Conservation (phyloP, 2,797 vertebrate species). For the Premnoplex brunnescens region DNA sequence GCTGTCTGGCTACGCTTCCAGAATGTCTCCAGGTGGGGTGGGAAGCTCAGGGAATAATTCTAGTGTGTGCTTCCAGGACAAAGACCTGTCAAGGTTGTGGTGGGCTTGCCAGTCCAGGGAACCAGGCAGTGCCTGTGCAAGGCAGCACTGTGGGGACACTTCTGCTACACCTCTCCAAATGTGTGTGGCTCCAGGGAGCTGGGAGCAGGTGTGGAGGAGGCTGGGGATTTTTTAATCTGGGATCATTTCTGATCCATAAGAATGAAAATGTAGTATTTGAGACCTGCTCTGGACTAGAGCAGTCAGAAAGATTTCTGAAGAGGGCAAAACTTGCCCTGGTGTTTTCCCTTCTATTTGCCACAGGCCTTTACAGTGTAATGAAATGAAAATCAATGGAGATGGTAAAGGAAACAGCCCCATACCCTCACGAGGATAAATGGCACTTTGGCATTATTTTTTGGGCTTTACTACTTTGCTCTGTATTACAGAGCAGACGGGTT, state of each 20-base stretch:
- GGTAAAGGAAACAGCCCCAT: not conserved
- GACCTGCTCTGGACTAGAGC: not conserved
- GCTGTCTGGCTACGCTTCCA: not conserved
- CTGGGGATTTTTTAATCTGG: not conserved
- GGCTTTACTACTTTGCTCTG: not conserved
- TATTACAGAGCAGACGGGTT: not conserved
- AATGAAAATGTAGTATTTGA: not conserved
- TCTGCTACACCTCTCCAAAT: not conserved
- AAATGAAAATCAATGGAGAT: not conserved
- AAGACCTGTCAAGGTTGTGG: not conserved
- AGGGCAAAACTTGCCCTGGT: not conserved
- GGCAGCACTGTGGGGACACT: not conserved
- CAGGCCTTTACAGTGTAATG: fast-evolving
- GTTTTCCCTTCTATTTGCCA: not conserved
- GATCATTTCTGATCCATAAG: not conserved
- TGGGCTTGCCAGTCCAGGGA: not conserved
- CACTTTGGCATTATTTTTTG: not conserved
- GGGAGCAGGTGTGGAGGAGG: fast-evolving
- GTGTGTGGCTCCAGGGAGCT: not conserved
- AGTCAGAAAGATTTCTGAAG: not conserved
- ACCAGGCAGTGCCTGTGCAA: not conserved
- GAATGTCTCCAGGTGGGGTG: not conserved
- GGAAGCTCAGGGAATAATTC: not conserved
- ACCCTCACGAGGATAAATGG: not conserved
- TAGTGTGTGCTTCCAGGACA: not conserved